Conservation (phyloP, 2,888 invertebrate species). For the Tineola bisselliella region DNA sequence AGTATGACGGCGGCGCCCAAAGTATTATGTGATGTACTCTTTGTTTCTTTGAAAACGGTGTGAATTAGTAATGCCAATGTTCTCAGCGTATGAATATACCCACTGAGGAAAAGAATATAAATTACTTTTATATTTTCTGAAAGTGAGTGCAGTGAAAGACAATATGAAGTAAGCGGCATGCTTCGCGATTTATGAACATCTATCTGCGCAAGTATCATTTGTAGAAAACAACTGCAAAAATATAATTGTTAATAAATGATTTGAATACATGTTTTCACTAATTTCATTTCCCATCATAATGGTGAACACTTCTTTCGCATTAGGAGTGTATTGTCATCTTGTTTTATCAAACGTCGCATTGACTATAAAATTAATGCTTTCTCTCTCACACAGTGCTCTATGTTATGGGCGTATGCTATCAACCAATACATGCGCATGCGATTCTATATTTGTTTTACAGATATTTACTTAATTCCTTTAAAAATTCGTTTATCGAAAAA, state of each 20-base stretch:
- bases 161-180: background rate
- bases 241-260: background rate
- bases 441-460: slow-evolving; percentile 20
- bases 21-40: background rate
- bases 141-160: background rate
- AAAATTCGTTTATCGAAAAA: too few relatives aligned
- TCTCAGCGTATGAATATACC: background rate
- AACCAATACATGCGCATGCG: slow-evolving; percentile 34
- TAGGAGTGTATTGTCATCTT: background rate
- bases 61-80: slow-evolving; percentile 1
- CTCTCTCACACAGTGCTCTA: slow-evolving; percentile 42
- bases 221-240: background rate
- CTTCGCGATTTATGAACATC: too few relatives aligned
- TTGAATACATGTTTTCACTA: background rate
- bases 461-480: background rate
- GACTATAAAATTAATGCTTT: slow-evolving; percentile 22
- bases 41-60: slow-evolving; percentile 1
- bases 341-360: background rate
- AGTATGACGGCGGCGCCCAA: background rate
- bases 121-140: background rate
- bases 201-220: too few relatives aligned
- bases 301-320: background rate
- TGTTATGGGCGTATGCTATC: slow-evolving; percentile 44
- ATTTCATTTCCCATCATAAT: background rate
- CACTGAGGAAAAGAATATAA: background rate